Percentiles rank a stretch among this genome's conserved stretches.
phyloP scores from a whole-genome alignment of 2,113 vertebrate species.

The Antechinus stuartii region DNA sequence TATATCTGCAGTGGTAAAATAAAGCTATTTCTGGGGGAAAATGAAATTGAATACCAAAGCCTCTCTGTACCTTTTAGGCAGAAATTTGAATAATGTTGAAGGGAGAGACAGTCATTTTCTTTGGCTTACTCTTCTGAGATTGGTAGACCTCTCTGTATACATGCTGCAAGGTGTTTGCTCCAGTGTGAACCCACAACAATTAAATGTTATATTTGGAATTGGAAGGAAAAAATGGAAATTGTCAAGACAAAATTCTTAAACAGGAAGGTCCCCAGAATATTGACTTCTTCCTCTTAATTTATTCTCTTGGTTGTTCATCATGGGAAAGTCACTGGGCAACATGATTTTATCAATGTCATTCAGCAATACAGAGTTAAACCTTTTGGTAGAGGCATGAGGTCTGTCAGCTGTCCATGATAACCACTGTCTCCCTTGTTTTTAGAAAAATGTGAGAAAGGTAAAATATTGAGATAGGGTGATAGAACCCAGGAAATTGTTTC shows the following conservation, averaged over 20 bases:
- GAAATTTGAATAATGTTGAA: slow-evolving; percentile 81
- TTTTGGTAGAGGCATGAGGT: slow-evolving; percentile 75
- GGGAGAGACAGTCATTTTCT: slow-evolving; percentile 81
- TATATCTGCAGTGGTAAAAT: slow-evolving; percentile 75
- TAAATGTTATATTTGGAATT: slow-evolving; percentile 72
- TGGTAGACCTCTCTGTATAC: slow-evolving; percentile 75
- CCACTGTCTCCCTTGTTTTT: slow-evolving; percentile 35
- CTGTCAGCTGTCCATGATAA: slow-evolving; percentile 76
- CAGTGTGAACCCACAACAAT: slow-evolving; percentile 82
- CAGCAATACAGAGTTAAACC: slow-evolving; percentile 72
- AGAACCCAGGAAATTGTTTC: slow-evolving; percentile 88
- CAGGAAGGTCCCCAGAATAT: slow-evolving; percentile 72
- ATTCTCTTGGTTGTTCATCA: slow-evolving; percentile 81
- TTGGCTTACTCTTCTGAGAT: slow-evolving; percentile 55
- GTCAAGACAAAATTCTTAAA: slow-evolving; percentile 87
- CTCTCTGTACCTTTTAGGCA: slow-evolving; percentile 69
- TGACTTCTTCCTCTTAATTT: slow-evolving; percentile 68
- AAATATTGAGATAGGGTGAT: slow-evolving; percentile 78
- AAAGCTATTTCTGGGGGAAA: slow-evolving; percentile 74
- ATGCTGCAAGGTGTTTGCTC: slow-evolving; percentile 86
- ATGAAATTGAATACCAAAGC: slow-evolving; percentile 32
- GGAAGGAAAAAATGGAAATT: slow-evolving; percentile 67
- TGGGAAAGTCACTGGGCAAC: slow-evolving; percentile 81
- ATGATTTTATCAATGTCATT: slow-evolving; percentile 88
- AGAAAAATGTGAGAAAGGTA: slow-evolving; percentile 76